These are phyloP conservation scores for Mormyrus iriodes DNA, from an alignment of 2,113 vertebrate genomes.

Conservation along the genomic window DNA sequence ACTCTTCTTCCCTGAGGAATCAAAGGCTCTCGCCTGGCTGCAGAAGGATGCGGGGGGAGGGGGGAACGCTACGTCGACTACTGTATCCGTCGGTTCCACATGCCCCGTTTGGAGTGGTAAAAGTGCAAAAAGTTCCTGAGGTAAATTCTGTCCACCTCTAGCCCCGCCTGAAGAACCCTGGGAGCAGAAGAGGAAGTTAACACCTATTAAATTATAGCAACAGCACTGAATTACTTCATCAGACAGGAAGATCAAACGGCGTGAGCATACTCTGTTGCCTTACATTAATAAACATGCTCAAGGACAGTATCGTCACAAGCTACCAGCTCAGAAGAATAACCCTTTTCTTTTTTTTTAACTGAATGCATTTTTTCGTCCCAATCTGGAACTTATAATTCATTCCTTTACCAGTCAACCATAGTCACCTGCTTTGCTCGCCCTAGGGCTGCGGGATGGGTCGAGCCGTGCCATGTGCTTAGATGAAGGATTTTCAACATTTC, in stretches of 20 bases:
- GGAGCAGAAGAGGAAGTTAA: slow-evolving; percentile 15
- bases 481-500: neutral
- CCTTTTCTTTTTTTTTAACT: too few relatives aligned
- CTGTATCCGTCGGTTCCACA: slow-evolving; percentile 77
- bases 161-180: slow-evolving; percentile 79
- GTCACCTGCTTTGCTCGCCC: neutral
- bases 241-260: neutral
- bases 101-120: slow-evolving; percentile 88
- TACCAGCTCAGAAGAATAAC: neutral
- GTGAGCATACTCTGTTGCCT: neutral
- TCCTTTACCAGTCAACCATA: neutral
- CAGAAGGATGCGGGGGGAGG: neutral
- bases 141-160: slow-evolving; percentile 87
- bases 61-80: slow-evolving; percentile 32
- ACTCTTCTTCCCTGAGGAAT: neutral
- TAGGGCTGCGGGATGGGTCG: neutral
- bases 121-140: slow-evolving; percentile 89
- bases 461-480: neutral
- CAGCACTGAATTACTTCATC: neutral
- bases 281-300: neutral
- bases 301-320: neutral
- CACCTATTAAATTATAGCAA: neutral
- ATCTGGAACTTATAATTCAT: neutral
- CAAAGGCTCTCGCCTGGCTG: neutral
- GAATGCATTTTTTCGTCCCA: neutral